phyloP scores from a whole-genome alignment of 1,140 invertebrate genomes.

The Zaprionus davidi region DNA sequence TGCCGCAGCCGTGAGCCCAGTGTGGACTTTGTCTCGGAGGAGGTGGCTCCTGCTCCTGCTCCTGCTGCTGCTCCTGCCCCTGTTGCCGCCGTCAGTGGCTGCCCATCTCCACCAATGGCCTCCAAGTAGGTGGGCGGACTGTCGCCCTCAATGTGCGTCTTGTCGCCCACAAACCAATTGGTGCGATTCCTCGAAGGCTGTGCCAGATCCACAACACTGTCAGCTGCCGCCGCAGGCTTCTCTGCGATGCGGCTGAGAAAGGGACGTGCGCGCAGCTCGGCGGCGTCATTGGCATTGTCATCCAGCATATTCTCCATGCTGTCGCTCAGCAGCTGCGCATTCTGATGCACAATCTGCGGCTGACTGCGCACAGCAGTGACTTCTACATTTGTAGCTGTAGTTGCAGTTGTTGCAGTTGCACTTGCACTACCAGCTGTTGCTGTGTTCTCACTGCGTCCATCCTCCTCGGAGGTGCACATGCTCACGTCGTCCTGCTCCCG shows the following conservation, averaged over 20 bases:
- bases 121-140: constrained; percentile 79
- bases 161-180: constrained; percentile 76
- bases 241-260: constrained; percentile 61
- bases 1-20: constrained; percentile 64
- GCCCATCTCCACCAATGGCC: constrained; percentile 62
- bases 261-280: constrained; percentile 50
- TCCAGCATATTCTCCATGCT: constrained; percentile 75
- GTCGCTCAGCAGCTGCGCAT: constrained; percentile 69
- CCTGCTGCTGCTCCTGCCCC: background rate
- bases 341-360: constrained; percentile 79
- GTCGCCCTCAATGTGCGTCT: constrained; percentile 67
- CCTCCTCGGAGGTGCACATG: constrained; percentile 79
- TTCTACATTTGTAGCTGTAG: background rate
- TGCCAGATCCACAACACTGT: constrained; percentile 57
- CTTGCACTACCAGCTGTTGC: background rate
- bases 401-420: background rate
- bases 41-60: background rate
- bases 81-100: background rate
- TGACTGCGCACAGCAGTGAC: constrained; percentile 9
- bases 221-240: constrained; percentile 7
- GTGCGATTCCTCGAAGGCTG: constrained; percentile 60
- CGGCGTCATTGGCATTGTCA: constrained; percentile 13
- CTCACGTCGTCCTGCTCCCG: constrained; percentile 74
- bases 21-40: constrained; percentile 35
- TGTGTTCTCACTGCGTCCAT: constrained; percentile 23